These are phyloP conservation scores for Rhabdornis inornatus DNA, from an alignment of 2,113 vertebrate species.

Conservation along the genomic window DNA sequence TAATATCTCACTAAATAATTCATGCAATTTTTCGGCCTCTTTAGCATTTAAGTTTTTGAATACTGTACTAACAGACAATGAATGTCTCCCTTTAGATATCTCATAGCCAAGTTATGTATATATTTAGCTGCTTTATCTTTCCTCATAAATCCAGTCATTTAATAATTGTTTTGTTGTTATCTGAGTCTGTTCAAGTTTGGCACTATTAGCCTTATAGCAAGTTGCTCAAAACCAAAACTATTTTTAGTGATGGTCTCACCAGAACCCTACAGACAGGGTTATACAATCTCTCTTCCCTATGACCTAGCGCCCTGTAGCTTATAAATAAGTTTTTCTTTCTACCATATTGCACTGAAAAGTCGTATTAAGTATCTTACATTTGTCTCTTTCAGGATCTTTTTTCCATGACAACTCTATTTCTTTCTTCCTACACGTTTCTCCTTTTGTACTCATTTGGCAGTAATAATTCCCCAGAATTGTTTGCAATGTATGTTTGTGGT, in stretches of 20 bases:
- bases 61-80: not conserved
- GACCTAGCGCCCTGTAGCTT: not conserved
- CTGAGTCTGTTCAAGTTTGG: not conserved
- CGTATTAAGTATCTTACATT: not conserved
- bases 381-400: not conserved
- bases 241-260: not conserved
- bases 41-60: not conserved
- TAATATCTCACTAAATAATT: constrained; percentile 37
- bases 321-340: not conserved
- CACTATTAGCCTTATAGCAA: not conserved
- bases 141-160: constrained; percentile 8
- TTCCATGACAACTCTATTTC: not conserved
- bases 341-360: not conserved
- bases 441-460: not conserved
- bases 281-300: not conserved
- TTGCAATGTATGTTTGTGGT: not conserved
- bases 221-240: not conserved
- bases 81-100: constrained; percentile 4
- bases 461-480: not conserved
- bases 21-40: not conserved
- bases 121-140: constrained; percentile 43
- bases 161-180: not conserved
- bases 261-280: not conserved
- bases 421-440: not conserved
- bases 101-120: constrained; percentile 1